Conservation (phyloP, 2,113 vertebrate genomes). For the Hoplias malabaricus region DNA sequence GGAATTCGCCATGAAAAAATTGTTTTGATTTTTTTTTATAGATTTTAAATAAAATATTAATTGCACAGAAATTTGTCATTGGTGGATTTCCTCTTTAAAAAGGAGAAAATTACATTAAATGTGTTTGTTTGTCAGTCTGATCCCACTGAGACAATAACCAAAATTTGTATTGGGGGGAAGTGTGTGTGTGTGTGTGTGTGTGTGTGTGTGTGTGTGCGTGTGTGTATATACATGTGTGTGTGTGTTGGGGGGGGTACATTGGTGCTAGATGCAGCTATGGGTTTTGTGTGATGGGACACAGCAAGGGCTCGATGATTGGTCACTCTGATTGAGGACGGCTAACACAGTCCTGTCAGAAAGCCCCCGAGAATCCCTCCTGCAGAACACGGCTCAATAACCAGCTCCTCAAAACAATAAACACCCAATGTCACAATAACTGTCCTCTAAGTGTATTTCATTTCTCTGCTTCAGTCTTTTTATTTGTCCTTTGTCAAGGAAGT, state of each 20-base stretch:
- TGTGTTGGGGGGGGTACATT: no score
- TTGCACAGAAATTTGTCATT: background rate
- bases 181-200: no score
- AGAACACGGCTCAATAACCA: conserved; percentile 34
- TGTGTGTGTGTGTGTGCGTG: no score
- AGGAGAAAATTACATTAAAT: background rate
- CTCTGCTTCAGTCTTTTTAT: conserved; percentile 33
- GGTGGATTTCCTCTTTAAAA: background rate
- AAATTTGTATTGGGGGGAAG: background rate
- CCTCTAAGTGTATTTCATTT: conserved; percentile 36
- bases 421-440: conserved; percentile 30
- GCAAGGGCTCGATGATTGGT: conserved; percentile 7
- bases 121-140: background rate
- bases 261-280: background rate
- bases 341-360: background rate
- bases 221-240: no score
- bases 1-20: no score
- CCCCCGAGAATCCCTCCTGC: conserved; percentile 42
- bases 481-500: conserved; percentile 41
- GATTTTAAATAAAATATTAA: no score
- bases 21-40: no score
- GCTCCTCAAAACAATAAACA: conserved; percentile 43
- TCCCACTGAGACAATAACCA: conserved; percentile 8
- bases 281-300: background rate
- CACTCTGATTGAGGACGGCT: background rate